Evolutionary conservation across 1,140 invertebrate genomes (phyloP).

Genomic region (Chrysoperla carnea): DNA sequence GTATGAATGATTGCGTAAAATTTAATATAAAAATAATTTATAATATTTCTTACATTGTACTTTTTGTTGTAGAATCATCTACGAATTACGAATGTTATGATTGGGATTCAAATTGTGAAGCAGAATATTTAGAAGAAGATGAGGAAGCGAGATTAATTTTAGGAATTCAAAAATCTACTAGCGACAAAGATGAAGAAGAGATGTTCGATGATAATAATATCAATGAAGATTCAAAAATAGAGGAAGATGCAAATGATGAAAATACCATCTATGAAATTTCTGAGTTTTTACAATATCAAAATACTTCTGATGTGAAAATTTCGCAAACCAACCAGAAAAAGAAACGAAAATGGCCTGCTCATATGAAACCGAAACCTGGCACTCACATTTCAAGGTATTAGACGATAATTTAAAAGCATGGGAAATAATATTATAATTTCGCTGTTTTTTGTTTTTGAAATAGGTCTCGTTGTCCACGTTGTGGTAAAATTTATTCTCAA

Average conservation of each 20-base stretch:
- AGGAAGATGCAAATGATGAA: not conserved
- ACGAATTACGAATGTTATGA: not conserved
- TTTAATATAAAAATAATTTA: no score
- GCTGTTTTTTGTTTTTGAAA: no score
- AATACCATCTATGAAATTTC: not conserved
- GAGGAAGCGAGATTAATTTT: not conserved
- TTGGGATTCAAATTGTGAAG: not conserved
- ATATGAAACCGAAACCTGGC: slow-evolving; percentile 2
- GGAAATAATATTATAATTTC: no score
- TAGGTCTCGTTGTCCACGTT: slow-evolving; percentile 20
- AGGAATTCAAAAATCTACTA: not conserved
- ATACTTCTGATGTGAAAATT: no score
- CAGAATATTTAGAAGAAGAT: not conserved
- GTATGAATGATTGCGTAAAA: no score
- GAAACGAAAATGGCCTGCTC: not conserved
- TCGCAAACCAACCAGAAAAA: not conserved
- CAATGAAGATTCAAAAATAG: not conserved
- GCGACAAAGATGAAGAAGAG: not conserved
- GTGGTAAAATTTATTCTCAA: slow-evolving; percentile 28
- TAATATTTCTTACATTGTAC: slow-evolving; percentile 13
- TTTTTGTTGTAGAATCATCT: not conserved
- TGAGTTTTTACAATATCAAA: no score
- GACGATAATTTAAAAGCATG: slow-evolving; percentile 2
- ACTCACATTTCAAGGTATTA: not conserved
- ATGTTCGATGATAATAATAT: not conserved